Percentiles rank a stretch among this genome's conserved stretches.
Conservation (phyloP, 2,797 vertebrate genomes). For the Pteropus rufus region DNA sequence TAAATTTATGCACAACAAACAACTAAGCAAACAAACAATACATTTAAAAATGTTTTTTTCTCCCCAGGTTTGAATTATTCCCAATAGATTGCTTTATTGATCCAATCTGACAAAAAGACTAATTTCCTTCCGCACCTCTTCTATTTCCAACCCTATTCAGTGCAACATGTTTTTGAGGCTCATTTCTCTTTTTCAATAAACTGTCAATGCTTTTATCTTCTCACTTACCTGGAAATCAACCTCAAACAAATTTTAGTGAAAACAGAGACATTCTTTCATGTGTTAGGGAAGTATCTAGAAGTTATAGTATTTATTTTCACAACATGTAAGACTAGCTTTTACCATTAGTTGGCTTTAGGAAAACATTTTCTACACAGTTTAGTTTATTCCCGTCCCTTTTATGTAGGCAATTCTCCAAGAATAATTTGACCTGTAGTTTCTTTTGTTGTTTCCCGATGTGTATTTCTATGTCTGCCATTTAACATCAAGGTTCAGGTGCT, state of each 20-base stretch:
- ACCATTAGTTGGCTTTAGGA: neutral
- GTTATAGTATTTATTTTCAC: neutral
- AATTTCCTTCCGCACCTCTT: neutral
- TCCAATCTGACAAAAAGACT: neutral
- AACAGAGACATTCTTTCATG: neutral
- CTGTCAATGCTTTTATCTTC: neutral
- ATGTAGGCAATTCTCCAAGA: neutral
- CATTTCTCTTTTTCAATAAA: neutral
- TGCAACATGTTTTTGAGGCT: neutral
- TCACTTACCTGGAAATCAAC: neutral
- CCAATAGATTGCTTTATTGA: neutral
- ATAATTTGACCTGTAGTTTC: neutral
- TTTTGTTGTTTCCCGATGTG: neutral
- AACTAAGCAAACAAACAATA: neutral
- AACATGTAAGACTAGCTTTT: neutral
- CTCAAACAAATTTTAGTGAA: neutral
- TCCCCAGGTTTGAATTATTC: neutral
- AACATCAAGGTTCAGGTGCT: conserved; percentile 17
- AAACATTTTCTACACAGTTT: neutral
- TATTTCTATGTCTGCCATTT: neutral
- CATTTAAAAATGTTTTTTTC: neutral
- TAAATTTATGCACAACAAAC: neutral
- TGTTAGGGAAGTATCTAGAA: neutral
- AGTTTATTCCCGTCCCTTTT: neutral
- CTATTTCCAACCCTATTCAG: neutral